phyloP scores from a whole-genome alignment of 2,888 invertebrate species.

The Marronus borbonicus region DNA sequence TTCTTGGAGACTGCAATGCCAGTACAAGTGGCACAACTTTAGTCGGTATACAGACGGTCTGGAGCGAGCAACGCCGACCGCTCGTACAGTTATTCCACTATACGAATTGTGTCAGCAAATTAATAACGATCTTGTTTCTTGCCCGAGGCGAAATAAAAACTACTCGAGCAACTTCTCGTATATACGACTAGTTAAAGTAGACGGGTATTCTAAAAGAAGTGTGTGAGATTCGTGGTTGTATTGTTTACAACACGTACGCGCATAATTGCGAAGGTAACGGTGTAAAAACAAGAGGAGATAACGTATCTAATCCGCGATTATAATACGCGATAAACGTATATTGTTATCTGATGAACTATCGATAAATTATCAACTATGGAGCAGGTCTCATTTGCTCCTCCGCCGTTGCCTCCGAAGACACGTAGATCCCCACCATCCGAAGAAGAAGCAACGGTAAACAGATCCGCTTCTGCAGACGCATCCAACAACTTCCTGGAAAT shows the following conservation, averaged over 20 bases:
- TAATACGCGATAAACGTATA: constrained; percentile 16
- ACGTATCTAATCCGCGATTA: constrained; percentile 25
- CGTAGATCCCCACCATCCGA: constrained; percentile 62
- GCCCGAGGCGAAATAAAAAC: constrained; percentile 32
- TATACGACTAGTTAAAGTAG: neutral
- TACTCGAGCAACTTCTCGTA: constrained; percentile 9
- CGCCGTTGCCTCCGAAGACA: constrained; percentile 74
- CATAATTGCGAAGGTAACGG: constrained; percentile 19
- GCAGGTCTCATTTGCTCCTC: constrained; percentile 73
- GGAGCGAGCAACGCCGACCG: constrained; percentile 53
- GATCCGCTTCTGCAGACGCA: constrained; percentile 62
- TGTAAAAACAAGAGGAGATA: constrained; percentile 13
- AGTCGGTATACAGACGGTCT: constrained; percentile 59
- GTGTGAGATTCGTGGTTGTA: neutral
- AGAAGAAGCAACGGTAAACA: constrained; percentile 70
- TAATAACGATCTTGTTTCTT: constrained; percentile 46
- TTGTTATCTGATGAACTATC: constrained; percentile 36
- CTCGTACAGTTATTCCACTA: constrained; percentile 58
- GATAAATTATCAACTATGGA: constrained; percentile 70
- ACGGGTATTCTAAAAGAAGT: constrained; percentile 5
- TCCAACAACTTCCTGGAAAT: constrained; percentile 65
- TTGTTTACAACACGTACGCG: neutral
- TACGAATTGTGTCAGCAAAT: constrained; percentile 58
- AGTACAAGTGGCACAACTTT: constrained; percentile 63
- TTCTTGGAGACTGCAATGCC: constrained; percentile 62